These are phyloP conservation scores for Meles meles DNA, from an alignment of 2,113 vertebrate genomes.

Conservation along the genomic window DNA sequence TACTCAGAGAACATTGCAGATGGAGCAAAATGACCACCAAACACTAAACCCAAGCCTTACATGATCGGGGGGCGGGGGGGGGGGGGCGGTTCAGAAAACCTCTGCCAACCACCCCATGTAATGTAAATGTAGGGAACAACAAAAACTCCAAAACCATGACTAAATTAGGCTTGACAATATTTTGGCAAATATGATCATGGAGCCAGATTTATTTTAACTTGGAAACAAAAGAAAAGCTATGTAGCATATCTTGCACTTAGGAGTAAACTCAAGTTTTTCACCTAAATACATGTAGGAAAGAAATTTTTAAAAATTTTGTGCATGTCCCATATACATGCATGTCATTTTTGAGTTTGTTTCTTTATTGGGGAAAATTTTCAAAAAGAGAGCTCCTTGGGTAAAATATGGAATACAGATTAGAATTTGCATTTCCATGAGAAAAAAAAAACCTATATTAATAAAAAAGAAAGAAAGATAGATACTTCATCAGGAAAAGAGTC, in stretches of 20 bases:
- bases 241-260: neutral
- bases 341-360: neutral
- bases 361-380: neutral
- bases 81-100: neutral
- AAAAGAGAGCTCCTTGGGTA: neutral
- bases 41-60: neutral
- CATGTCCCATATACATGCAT: neutral
- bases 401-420: neutral
- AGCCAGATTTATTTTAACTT: neutral
- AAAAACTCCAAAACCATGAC: neutral
- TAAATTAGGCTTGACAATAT: neutral
- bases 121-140: neutral
- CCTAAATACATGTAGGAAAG: neutral
- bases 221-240: neutral
- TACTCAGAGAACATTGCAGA: neutral
- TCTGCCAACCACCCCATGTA: neutral
- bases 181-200: neutral
- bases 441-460: neutral
- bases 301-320: neutral
- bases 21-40: neutral
- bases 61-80: too few species aligned
- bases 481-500: conserved; percentile 44
- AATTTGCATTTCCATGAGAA: neutral
- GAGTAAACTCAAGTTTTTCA: neutral
- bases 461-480: neutral